Percentiles rank a stretch among this genome's conserved stretches.
phyloP scores from a whole-genome alignment of 2,888 invertebrate genomes.

The Tetropium fuscum region DNA sequence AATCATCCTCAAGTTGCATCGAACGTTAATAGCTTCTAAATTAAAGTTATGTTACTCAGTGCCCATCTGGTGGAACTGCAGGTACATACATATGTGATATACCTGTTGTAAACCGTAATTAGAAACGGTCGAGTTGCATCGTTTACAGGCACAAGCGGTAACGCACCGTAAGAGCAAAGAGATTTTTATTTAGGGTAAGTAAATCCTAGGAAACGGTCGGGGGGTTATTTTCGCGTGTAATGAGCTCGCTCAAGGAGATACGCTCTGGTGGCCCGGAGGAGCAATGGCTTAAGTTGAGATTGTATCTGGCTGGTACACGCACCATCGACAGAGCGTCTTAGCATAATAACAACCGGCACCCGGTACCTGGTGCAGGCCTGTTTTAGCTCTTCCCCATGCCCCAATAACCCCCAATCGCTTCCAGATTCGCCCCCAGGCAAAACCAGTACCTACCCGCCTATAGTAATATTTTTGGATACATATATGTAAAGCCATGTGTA shows the following conservation, averaged over 20 bases:
- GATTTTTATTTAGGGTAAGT: slow-evolving; percentile 30
- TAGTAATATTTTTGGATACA: too few relatives aligned
- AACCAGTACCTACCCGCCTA: too few relatives aligned
- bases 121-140: slow-evolving; percentile 24
- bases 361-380: background rate
- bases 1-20: background rate
- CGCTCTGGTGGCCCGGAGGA: slow-evolving; percentile 61
- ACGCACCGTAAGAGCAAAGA: slow-evolving; percentile 29
- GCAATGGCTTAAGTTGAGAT: slow-evolving; percentile 58
- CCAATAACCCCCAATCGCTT: too few relatives aligned
- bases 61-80: slow-evolving; percentile 9
- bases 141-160: slow-evolving; percentile 21
- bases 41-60: slow-evolving; percentile 9
- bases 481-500: too few relatives aligned
- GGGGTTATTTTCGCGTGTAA: slow-evolving; percentile 62
- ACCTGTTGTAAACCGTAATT: slow-evolving; percentile 20
- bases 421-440: too few relatives aligned
- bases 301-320: slow-evolving; percentile 54
- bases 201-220: slow-evolving; percentile 45
- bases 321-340: slow-evolving; percentile 52
- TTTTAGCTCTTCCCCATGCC: too few relatives aligned
- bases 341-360: slow-evolving; percentile 12
- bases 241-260: slow-evolving; percentile 62
- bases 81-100: slow-evolving; percentile 4
- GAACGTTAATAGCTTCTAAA: slow-evolving; percentile 6